Conservation (phyloP, 2,113 vertebrate species). For the Seriola aureovittata region DNA sequence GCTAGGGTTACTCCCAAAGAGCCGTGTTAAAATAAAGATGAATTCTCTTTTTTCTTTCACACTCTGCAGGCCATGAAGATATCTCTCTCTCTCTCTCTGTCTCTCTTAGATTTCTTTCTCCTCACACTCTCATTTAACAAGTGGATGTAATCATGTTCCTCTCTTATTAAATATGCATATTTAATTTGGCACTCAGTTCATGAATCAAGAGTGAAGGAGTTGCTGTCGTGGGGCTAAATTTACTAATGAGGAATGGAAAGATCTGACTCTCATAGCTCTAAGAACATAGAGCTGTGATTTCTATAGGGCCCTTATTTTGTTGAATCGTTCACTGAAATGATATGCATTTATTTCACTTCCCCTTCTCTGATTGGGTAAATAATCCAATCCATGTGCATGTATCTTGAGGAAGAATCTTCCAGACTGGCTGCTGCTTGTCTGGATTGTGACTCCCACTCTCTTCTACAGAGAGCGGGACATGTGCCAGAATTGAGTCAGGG, state of each 20-base stretch:
- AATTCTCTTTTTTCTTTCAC: constrained; percentile 77
- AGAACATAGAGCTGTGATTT: not conserved
- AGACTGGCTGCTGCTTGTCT: not conserved
- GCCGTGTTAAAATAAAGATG: constrained; percentile 77
- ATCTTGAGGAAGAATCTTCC: not conserved
- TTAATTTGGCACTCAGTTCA: constrained; percentile 65
- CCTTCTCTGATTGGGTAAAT: not conserved
- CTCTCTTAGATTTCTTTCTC: constrained; percentile 30
- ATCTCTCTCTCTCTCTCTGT: constrained; percentile 22
- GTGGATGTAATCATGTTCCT: constrained; percentile 64
- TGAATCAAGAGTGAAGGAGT: constrained; percentile 64
- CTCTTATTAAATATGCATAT: constrained; percentile 77
- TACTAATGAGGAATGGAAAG: constrained; percentile 54
- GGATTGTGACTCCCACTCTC: not conserved
- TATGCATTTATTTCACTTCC: not conserved
- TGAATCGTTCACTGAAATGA: constrained; percentile 32
- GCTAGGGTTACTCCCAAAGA: constrained; percentile 70
- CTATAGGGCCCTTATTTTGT: constrained; percentile 20
- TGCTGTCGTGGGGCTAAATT: constrained; percentile 64
- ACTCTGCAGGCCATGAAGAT: constrained; percentile 64
- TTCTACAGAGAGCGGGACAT: not conserved
- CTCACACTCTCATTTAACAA: constrained; percentile 59
- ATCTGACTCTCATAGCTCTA: constrained; percentile 10
- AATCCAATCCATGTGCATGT: not conserved
- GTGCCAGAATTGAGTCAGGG: not conserved